Conservation (phyloP, 2,113 vertebrate species). For the Suricata suricatta region DNA sequence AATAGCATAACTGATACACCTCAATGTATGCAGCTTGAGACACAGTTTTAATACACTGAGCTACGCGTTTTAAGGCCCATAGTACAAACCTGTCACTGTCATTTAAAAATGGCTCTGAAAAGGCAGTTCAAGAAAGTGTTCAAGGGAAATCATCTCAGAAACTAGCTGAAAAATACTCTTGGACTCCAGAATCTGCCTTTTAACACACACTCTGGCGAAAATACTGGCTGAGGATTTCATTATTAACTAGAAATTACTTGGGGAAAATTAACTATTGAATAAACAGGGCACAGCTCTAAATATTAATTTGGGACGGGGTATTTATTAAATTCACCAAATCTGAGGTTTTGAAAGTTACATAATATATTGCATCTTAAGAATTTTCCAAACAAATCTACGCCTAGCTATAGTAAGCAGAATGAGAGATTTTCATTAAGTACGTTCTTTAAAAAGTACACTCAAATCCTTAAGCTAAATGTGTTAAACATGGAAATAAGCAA, state of each 20-base stretch:
- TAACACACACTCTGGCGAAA: not conserved
- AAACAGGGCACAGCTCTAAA: not conserved
- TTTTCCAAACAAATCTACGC: not conserved
- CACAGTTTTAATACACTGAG: not conserved
- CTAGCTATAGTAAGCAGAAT: not conserved
- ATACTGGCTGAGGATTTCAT: not conserved
- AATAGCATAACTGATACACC: not conserved
- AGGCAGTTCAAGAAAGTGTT: not conserved
- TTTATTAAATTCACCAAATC: not conserved
- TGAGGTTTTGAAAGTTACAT: not conserved
- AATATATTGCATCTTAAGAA: not conserved
- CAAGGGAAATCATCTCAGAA: not conserved
- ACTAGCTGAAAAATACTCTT: not conserved
- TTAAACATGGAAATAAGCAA: slow-evolving; percentile 16
- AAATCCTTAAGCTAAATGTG: not conserved
- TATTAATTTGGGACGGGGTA: not conserved
- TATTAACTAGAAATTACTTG: not conserved
- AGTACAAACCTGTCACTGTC: not conserved
- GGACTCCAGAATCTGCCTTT: not conserved
- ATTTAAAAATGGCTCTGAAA: not conserved
- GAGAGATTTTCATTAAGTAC: not conserved
- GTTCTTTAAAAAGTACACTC: not conserved
- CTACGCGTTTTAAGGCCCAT: not conserved
- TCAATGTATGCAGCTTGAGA: not conserved
- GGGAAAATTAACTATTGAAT: slow-evolving; percentile 27